Evolutionary conservation across 2,888 invertebrate species (phyloP).

Genomic region (Notodonta ziczac): DNA sequence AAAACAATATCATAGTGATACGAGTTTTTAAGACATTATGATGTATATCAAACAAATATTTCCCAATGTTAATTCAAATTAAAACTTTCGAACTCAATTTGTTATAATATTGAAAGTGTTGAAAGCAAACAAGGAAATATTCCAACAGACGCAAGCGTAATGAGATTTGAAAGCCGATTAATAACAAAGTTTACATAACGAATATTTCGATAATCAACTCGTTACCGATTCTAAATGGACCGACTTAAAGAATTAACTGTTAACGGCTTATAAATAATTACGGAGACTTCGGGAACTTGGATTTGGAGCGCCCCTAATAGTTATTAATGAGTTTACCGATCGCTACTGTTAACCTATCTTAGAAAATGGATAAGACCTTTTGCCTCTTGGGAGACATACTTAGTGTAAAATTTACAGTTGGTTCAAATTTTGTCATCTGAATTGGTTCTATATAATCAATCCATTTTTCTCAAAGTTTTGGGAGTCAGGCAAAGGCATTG

Average conservation of each 20-base stretch:
- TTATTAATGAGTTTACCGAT: constrained; percentile 65
- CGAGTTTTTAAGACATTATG: too few species aligned
- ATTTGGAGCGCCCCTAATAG: constrained; percentile 31
- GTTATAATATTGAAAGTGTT: neutral
- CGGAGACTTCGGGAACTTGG: constrained; percentile 46
- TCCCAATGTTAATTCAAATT: neutral
- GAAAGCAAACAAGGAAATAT: constrained; percentile 20
- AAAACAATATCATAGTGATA: too few species aligned
- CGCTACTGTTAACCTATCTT: constrained; percentile 65
- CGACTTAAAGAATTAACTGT: constrained; percentile 47
- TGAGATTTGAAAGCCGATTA: constrained; percentile 42
- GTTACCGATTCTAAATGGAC: constrained; percentile 43
- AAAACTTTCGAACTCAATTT: constrained; percentile 1
- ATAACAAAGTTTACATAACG: constrained; percentile 27
- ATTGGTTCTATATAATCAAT: neutral
- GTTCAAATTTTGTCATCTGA: neutral
- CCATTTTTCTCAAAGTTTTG: neutral
- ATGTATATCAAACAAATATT: neutral
- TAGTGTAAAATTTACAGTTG: neutral
- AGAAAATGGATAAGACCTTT: constrained; percentile 52
- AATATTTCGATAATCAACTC: constrained; percentile 25
- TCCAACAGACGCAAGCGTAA: constrained; percentile 27
- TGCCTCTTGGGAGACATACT: neutral
- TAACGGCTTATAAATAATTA: constrained; percentile 64
- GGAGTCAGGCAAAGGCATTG: neutral